Conservation (phyloP, 1,140 invertebrate species). For the Cyphomyrmex costatus region DNA sequence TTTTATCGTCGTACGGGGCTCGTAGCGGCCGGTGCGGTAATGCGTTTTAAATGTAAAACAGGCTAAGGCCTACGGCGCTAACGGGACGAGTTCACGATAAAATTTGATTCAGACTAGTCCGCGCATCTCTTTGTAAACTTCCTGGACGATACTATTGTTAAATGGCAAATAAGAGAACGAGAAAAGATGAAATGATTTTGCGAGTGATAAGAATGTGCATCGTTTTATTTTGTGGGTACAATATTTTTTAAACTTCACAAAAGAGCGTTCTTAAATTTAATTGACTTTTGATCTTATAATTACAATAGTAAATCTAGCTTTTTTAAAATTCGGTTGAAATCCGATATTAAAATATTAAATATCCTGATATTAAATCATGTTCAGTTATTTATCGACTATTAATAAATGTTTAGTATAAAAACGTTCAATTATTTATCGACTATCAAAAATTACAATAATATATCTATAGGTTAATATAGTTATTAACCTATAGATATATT, state of each 20-base stretch:
- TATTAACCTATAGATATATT: too few relatives aligned
- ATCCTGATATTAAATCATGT: background rate
- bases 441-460: too few relatives aligned
- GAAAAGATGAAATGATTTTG: background rate
- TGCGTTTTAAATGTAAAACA: slow-evolving; percentile 87
- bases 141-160: slow-evolving; percentile 31
- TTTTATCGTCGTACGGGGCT: slow-evolving; percentile 85
- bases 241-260: background rate
- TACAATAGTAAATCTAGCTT: background rate
- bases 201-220: background rate
- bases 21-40: slow-evolving; percentile 82
- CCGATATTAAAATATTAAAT: background rate
- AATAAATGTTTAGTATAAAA: too few relatives aligned
- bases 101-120: slow-evolving; percentile 84
- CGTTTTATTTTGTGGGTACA: background rate
- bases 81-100: slow-evolving; percentile 82
- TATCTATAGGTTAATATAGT: too few relatives aligned
- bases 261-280: background rate
- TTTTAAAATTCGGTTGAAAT: background rate
- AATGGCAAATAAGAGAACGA: slow-evolving; percentile 23
- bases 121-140: slow-evolving; percentile 48
- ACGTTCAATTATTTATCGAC: too few relatives aligned
- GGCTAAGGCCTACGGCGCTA: slow-evolving; percentile 84
- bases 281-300: background rate
- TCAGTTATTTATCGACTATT: background rate